phyloP scores from a whole-genome alignment of 2,888 invertebrate genomes.

The Disparrhopalites patrizii region DNA sequence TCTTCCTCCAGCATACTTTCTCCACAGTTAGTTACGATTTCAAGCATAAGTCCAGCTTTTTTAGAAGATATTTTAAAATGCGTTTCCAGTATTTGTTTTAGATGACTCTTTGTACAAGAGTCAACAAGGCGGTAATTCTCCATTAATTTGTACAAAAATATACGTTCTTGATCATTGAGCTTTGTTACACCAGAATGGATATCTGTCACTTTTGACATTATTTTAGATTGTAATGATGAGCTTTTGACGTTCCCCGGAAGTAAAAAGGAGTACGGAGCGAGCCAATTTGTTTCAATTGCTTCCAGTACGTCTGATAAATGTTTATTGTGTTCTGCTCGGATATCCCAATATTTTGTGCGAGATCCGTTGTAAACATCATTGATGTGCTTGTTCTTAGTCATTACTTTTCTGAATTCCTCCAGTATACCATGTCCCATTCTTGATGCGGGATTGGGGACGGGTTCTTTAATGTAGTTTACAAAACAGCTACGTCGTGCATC shows the following conservation, averaged over 20 bases:
- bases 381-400: constrained; percentile 37
- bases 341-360: constrained; percentile 41
- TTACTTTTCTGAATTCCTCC: constrained; percentile 38
- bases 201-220: constrained; percentile 4
- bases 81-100: constrained; percentile 22
- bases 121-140: constrained; percentile 40
- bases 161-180: constrained; percentile 25
- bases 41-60: constrained; percentile 15
- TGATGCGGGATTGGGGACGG: constrained; percentile 21
- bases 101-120: not conserved
- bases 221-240: constrained; percentile 31
- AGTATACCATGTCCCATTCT: constrained; percentile 33
- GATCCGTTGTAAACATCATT: constrained; percentile 37
- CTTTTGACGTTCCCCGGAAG: constrained; percentile 41
- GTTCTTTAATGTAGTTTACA: constrained; percentile 32
- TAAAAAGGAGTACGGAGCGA: constrained; percentile 41
- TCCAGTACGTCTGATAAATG: constrained; percentile 32
- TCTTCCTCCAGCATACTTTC: constrained; percentile 18
- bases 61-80: constrained; percentile 28
- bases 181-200: constrained; percentile 27
- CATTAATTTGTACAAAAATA: constrained; percentile 40
- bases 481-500: constrained; percentile 27
- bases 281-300: constrained; percentile 43
- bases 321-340: constrained; percentile 38
- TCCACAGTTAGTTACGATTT: constrained; percentile 29